Percentiles rank a stretch among this genome's conserved stretches.
Conservation (phyloP, 2,888 invertebrate genomes). For the Euplexia lucipara region DNA sequence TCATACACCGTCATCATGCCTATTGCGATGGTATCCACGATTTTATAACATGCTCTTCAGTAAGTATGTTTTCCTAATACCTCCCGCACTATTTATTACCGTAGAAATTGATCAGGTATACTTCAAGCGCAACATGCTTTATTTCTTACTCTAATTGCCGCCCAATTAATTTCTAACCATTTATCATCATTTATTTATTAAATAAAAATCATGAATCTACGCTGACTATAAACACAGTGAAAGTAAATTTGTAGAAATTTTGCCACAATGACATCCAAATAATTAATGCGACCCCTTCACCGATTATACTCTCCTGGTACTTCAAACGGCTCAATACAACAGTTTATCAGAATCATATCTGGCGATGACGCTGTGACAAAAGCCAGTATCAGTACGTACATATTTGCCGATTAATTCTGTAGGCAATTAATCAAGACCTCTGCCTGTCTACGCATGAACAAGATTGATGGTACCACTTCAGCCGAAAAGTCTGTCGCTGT, state of each 20-base stretch:
- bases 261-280: background rate
- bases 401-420: slow-evolving; percentile 61
- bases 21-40: too few relatives aligned
- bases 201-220: too few relatives aligned
- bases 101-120: too few relatives aligned
- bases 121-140: too few relatives aligned
- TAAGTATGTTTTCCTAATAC: too few relatives aligned
- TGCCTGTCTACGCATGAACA: slow-evolving; percentile 40
- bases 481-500: slow-evolving; percentile 28
- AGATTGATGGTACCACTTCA: slow-evolving; percentile 48
- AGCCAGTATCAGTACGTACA: slow-evolving; percentile 36
- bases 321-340: slow-evolving; percentile 1
- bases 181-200: too few relatives aligned
- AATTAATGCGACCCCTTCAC: background rate
- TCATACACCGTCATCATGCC: too few relatives aligned
- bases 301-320: slow-evolving; percentile 23
- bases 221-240: background rate
- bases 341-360: slow-evolving; percentile 57
- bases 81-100: too few relatives aligned
- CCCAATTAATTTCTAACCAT: too few relatives aligned
- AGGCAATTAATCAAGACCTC: slow-evolving; percentile 63
- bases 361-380: slow-evolving; percentile 60
- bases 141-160: too few relatives aligned
- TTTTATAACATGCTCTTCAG: too few relatives aligned
- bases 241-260: background rate